Conservation (phyloP, 2,888 invertebrate species). For the Aplocera efformata region DNA sequence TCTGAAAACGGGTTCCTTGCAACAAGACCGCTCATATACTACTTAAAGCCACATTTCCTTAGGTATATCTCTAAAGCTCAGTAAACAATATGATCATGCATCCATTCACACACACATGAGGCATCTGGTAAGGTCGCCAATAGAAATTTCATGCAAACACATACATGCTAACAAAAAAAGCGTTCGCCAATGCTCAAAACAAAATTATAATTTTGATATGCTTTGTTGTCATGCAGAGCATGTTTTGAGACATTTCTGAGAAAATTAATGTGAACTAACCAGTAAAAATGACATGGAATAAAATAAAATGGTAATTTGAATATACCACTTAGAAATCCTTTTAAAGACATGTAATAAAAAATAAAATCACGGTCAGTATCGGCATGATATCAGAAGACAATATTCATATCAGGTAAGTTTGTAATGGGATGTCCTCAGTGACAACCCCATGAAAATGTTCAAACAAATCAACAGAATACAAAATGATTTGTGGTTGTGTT, state of each 20-base stretch:
- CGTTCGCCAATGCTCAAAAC: slow-evolving; percentile 4
- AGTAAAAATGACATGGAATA: slow-evolving; percentile 17
- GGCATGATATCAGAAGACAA: not conserved
- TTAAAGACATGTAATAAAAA: slow-evolving; percentile 26
- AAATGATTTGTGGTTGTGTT: slow-evolving; percentile 3
- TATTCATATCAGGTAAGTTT: too few relatives aligned
- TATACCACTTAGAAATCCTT: slow-evolving; percentile 22
- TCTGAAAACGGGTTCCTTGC: too few relatives aligned
- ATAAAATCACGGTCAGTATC: slow-evolving; percentile 9
- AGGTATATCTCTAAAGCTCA: too few relatives aligned
- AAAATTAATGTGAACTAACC: slow-evolving; percentile 20
- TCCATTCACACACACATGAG: too few relatives aligned
- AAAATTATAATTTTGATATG: slow-evolving; percentile 1
- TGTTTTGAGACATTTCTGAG: slow-evolving; percentile 2
- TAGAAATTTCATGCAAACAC: slow-evolving; percentile 10
- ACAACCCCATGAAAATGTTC: not conserved
- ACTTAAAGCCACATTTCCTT: too few relatives aligned
- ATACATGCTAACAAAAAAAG: slow-evolving; percentile 11
- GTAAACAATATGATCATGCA: too few relatives aligned
- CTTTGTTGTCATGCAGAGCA: slow-evolving; percentile 21
- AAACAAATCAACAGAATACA: not conserved
- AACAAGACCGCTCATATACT: too few relatives aligned
- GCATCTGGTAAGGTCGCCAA: too few relatives aligned
- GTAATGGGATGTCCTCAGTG: not conserved
- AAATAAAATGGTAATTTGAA: slow-evolving; percentile 13